Percentiles rank a stretch among this genome's conserved stretches.
Conservation (phyloP, 2,113 vertebrate species). For the Colaptes auratus region DNA sequence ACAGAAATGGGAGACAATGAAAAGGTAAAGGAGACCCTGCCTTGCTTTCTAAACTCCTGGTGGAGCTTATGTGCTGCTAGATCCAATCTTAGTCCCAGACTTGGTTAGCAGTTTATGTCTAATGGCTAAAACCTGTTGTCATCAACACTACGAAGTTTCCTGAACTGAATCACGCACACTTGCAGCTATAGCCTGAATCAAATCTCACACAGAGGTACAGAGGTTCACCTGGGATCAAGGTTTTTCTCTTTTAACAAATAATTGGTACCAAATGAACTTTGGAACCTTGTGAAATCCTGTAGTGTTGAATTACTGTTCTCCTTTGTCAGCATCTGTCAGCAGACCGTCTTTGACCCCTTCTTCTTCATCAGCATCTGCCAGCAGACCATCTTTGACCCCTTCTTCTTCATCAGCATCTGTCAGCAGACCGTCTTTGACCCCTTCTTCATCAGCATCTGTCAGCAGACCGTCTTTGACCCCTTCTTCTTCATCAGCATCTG, state of each 20-base stretch:
- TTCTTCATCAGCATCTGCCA: not conserved
- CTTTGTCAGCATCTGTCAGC: not conserved
- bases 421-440: too few species aligned
- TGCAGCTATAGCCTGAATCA: not conserved
- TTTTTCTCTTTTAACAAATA: not conserved
- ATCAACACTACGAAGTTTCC: not conserved
- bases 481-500: not conserved
- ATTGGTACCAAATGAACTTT: not conserved
- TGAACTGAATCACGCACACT: not conserved
- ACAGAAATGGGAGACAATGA: not conserved
- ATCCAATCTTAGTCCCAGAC: not conserved
- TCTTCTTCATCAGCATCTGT: not conserved
- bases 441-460: too few species aligned
- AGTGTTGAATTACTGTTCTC: not conserved
- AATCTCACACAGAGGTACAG: too few species aligned
- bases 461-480: not conserved
- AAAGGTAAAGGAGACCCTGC: not conserved
- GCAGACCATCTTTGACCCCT: not conserved
- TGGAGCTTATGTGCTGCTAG: not conserved
- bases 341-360: not conserved
- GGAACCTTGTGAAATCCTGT: not conserved
- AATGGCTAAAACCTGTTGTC: not conserved
- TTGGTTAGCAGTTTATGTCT: not conserved
- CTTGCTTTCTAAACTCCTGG: too few species aligned
- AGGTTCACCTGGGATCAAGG: not conserved